A percentile compares a stretch with the other conserved stretches of the same genome.
These are phyloP conservation scores for Chironex yamaguchii DNA, from an alignment of 30 jellyfish, hydroid and myxozoan genomes.

Conservation along the genomic window DNA sequence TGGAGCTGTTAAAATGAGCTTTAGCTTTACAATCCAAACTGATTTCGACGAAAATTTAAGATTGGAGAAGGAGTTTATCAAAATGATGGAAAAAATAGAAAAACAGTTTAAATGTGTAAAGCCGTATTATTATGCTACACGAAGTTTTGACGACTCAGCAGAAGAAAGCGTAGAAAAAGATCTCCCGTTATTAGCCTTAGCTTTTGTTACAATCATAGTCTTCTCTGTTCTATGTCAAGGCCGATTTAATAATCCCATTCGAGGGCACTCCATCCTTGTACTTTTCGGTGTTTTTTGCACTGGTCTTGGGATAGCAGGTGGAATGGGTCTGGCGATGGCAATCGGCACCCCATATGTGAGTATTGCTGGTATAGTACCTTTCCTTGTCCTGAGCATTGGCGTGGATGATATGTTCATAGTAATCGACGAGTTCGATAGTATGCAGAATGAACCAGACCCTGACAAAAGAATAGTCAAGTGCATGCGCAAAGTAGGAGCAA, in stretches of 20 bases:
- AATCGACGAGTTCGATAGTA: slow-evolving; percentile 68
- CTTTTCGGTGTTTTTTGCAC: slow-evolving; percentile 54
- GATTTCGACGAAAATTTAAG: background rate
- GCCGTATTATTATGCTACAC: slow-evolving; percentile 26
- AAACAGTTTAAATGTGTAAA: background rate
- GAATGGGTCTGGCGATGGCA: slow-evolving; percentile 44
- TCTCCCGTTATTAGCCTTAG: slow-evolving; percentile 32
- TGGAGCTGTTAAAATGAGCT: slow-evolving; percentile 31
- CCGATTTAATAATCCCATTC: slow-evolving; percentile 59
- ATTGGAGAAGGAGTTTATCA: slow-evolving; percentile 58
- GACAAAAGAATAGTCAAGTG: slow-evolving; percentile 54
- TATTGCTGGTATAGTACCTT: slow-evolving; percentile 72
- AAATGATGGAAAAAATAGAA: slow-evolving; percentile 4
- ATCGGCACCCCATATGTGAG: slow-evolving; percentile 67
- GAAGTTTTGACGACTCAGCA: slow-evolving; percentile 72
- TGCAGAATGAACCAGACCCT: slow-evolving; percentile 23
- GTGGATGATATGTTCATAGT: slow-evolving; percentile 78
- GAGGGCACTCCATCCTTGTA: slow-evolving; percentile 76
- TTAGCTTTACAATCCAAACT: slow-evolving; percentile 10
- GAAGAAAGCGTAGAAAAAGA: slow-evolving; percentile 57
- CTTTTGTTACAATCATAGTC: slow-evolving; percentile 57
- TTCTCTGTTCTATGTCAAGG: slow-evolving; percentile 59
- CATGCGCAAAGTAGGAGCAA: slow-evolving; percentile 68
- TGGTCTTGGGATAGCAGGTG: slow-evolving; percentile 70
- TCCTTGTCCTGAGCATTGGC: slow-evolving; percentile 77